A percentile compares a stretch with the other conserved stretches of the same genome.
Evolutionary conservation across 2,888 invertebrate species (phyloP).

Genomic region (Platycheirus rosarum): DNA sequence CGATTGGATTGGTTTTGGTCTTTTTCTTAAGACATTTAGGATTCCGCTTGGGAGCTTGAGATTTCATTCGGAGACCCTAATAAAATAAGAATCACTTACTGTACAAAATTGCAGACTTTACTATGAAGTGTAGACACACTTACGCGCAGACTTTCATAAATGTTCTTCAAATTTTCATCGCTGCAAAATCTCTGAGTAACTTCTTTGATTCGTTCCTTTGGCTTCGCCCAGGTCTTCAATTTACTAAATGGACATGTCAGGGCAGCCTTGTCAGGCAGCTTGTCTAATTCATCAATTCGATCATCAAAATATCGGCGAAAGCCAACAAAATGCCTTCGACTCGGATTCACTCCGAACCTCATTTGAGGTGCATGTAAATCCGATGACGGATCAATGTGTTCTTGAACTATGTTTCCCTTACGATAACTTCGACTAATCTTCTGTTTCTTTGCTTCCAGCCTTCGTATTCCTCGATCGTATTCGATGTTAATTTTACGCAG

Average conservation of each 20-base stretch:
- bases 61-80: slow-evolving; percentile 76
- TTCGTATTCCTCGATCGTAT: slow-evolving; percentile 83
- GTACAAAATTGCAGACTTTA: no score
- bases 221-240: slow-evolving; percentile 78
- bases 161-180: slow-evolving; percentile 79
- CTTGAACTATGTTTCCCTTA: slow-evolving; percentile 83
- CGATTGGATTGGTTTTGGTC: neutral
- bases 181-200: slow-evolving; percentile 80
- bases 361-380: slow-evolving; percentile 86
- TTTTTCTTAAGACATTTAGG: slow-evolving; percentile 78
- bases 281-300: slow-evolving; percentile 79
- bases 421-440: slow-evolving; percentile 81
- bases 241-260: slow-evolving; percentile 79
- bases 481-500: slow-evolving; percentile 83
- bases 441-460: slow-evolving; percentile 82
- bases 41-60: slow-evolving; percentile 75
- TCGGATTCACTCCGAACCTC: slow-evolving; percentile 87
- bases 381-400: slow-evolving; percentile 85
- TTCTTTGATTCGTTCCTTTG: slow-evolving; percentile 78
- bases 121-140: neutral
- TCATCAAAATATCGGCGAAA: slow-evolving; percentile 78
- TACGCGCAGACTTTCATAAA: slow-evolving; percentile 80
- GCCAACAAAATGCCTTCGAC: slow-evolving; percentile 84
- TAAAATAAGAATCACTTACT: no score
- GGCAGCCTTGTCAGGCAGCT: slow-evolving; percentile 75